Base-by-base conservation (phyloP, 1,140 invertebrate species). In the Heliconius eleuchia region DNA sequence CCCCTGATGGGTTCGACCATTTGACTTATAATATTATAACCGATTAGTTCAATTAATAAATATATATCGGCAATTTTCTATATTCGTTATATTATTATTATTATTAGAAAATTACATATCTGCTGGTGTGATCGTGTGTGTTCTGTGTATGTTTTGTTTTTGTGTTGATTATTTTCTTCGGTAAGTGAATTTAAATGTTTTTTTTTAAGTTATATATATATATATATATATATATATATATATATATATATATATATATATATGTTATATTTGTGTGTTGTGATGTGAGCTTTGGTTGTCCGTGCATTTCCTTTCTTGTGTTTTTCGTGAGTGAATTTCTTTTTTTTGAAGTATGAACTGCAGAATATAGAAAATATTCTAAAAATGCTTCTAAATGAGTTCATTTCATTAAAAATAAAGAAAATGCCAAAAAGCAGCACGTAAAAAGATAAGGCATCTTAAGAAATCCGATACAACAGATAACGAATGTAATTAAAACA, bases 1-100 rank as follows among this genome's bases (percentile, higher is more conserved):
- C 23, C 60, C 74, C 70, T 77, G 71, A 77, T 77, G 34, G 66
- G 60, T 71, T 77, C 37, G 66, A 71, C 75, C 39, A 77, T 77
- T 66, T 66, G 60, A 66, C 60, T 27, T 66, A 4, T 39, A 66
- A 30, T 66, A 27, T 30, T 66, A 66, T 66, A 66, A 27, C 2
- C 60, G 60, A 66, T 66, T 66, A 66, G 60, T 30, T 66, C 27
- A 66, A 66, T 30, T 66, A 66, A 66, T 27, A 66, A 66, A 27
- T 66, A 27, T 11, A 66, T 66, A 66, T 30, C 23, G 3, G 27
- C 27, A 16, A 66, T 30, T 16, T 16, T 66, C 30, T 16, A 3
- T 30, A 30, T 66, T 30, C 9, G 9, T 66, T 23, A 57, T 4
- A 11, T n/a, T 57, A 37, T 37, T 37, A 7, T 57, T 7, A 57